A percentile compares a stretch with the other conserved stretches of the same genome.
phyloP scores from a whole-genome alignment of 1,140 invertebrate species.

The Adelges cooleyi region DNA sequence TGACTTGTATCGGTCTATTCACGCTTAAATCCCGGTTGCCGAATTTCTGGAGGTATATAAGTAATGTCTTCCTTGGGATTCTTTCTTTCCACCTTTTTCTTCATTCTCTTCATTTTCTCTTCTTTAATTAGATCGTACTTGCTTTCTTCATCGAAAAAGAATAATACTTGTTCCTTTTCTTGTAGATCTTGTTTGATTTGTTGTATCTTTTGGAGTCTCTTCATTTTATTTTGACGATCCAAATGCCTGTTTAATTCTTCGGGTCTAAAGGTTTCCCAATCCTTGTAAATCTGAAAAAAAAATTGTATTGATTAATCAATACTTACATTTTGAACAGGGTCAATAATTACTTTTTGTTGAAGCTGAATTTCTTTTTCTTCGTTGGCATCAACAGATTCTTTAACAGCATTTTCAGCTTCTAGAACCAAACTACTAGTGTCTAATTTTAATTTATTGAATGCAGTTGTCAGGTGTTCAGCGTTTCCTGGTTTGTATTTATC shows the following conservation, averaged over 20 bases:
- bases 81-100: conserved; percentile 11
- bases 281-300: conserved; percentile 42
- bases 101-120: conserved; percentile 33
- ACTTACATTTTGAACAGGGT: too few species aligned
- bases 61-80: conserved; percentile 29
- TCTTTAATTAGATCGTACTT: conserved; percentile 59
- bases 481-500: conserved; percentile 19
- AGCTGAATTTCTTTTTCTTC: conserved; percentile 9
- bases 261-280: conserved; percentile 48
- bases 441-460: background rate
- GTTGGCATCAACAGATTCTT: background rate
- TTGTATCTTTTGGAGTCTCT: conserved; percentile 46
- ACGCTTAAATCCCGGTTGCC: conserved; percentile 20
- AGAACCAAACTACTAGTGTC: background rate
- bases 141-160: conserved; percentile 67
- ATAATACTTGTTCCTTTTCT: conserved; percentile 52
- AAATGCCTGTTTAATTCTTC: conserved; percentile 39
- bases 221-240: conserved; percentile 43
- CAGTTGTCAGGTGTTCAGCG: conserved; percentile 34
- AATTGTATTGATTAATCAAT: conserved; percentile 1
- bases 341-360: conserved; percentile 9
- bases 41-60: conserved; percentile 33
- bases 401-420: conserved; percentile 12
- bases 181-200: conserved; percentile 47
- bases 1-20: background rate